Evolutionary conservation across 2,888 invertebrate genomes (phyloP).

Genomic region (Malacosoma neustria): DNA sequence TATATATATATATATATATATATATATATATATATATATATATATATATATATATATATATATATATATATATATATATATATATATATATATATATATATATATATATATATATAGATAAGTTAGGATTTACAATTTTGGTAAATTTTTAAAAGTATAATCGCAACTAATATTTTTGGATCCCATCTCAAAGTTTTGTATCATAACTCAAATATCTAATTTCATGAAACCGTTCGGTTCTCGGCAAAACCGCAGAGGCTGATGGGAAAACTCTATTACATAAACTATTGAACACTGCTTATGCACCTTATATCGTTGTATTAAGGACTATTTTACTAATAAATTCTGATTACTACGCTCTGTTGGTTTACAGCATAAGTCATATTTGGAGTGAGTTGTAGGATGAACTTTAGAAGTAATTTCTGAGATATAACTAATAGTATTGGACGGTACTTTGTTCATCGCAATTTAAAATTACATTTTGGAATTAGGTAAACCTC

Average conservation of each 20-base stretch:
- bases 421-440: conserved; percentile 29
- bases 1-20: no score
- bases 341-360: conserved; percentile 23
- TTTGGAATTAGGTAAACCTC: conserved; percentile 13
- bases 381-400: conserved; percentile 29
- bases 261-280: conserved; percentile 24
- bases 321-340: conserved; percentile 25
- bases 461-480: conserved; percentile 18
- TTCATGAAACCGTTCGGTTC: neutral
- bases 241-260: conserved; percentile 4
- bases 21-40: no score
- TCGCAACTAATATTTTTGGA: no score
- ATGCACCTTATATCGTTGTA: conserved; percentile 18
- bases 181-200: neutral
- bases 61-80: no score
- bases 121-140: no score
- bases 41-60: no score
- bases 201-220: neutral
- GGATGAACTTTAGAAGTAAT: conserved; percentile 27
- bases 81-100: no score
- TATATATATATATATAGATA: no score
- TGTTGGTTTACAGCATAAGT: conserved; percentile 22
- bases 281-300: conserved; percentile 15
- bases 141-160: no score
- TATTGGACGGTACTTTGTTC: conserved; percentile 15